Evolutionary conservation across 2,797 vertebrate genomes (phyloP).

Genomic region (Sebastolobus alascanus): DNA sequence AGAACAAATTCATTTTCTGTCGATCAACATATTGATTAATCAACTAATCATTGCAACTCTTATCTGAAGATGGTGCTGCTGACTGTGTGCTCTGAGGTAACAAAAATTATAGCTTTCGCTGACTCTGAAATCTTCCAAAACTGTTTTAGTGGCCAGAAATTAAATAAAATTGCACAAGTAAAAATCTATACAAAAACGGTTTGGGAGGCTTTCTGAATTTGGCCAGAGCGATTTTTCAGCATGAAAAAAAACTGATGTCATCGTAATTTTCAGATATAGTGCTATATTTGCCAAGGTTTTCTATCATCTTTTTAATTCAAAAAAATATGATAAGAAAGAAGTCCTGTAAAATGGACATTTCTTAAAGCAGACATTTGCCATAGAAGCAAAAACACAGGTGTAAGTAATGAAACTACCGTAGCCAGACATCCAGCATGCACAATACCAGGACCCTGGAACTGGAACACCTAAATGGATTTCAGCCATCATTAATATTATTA

Average conservation of each 20-base stretch:
- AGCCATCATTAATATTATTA: no score
- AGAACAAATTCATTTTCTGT: no score
- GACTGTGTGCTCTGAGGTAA: no score
- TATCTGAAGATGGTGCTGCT: no score
- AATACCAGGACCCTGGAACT: neutral
- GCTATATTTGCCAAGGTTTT: neutral
- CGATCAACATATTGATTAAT: no score
- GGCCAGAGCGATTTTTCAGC: neutral
- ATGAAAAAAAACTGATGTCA: neutral
- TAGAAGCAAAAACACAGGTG: neutral
- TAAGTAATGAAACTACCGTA: no score
- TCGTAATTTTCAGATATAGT: neutral
- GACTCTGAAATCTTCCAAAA: neutral
- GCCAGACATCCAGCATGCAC: neutral
- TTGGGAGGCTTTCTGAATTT: neutral
- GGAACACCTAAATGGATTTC: neutral
- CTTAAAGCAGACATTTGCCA: neutral
- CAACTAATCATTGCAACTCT: no score
- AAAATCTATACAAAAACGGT: neutral
- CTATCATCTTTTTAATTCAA: no score
- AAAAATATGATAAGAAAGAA: neutral
- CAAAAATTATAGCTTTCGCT: neutral
- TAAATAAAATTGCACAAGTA: neutral
- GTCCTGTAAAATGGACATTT: neutral
- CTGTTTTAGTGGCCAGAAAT: neutral